Conservation (phyloP, 2,888 invertebrate species). For the Phorcus lineatus region DNA sequence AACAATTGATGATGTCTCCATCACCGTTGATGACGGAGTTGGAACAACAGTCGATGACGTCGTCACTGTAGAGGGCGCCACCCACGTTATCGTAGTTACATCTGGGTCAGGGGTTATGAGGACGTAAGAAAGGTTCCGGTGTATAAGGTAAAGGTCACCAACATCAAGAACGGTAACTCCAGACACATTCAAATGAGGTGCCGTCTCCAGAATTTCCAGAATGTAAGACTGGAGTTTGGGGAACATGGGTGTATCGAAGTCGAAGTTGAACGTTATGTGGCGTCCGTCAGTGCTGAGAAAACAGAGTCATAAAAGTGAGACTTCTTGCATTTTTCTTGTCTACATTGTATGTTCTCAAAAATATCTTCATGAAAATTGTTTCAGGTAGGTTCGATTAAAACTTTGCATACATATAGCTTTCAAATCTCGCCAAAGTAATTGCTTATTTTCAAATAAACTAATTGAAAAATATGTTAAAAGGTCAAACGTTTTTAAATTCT, state of each 20-base stretch:
- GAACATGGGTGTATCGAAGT: constrained; percentile 20
- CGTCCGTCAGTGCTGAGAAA: background rate
- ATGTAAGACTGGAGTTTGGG: constrained; percentile 9
- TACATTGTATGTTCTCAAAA: no score
- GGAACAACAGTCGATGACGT: constrained; percentile 6
- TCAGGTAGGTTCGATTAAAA: no score
- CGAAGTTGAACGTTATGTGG: constrained; percentile 9
- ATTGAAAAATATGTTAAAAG: no score
- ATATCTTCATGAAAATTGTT: no score
- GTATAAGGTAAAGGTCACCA: constrained; percentile 40
- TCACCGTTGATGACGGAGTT: background rate
- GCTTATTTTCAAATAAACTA: no score
- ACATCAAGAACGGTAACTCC: constrained; percentile 28
- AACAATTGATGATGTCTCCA: background rate
- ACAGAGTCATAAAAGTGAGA: background rate
- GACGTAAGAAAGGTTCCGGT: constrained; percentile 11
- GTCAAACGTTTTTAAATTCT: no score
- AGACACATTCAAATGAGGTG: constrained; percentile 19
- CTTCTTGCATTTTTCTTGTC: no score
- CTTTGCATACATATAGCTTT: no score
- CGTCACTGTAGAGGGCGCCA: background rate
- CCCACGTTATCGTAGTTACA: background rate
- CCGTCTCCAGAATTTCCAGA: background rate
- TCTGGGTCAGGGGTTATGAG: constrained; percentile 18
- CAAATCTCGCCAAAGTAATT: no score